phyloP scores from a whole-genome alignment of 2,113 vertebrate genomes.

The Protobothrops flavoviridis region DNA sequence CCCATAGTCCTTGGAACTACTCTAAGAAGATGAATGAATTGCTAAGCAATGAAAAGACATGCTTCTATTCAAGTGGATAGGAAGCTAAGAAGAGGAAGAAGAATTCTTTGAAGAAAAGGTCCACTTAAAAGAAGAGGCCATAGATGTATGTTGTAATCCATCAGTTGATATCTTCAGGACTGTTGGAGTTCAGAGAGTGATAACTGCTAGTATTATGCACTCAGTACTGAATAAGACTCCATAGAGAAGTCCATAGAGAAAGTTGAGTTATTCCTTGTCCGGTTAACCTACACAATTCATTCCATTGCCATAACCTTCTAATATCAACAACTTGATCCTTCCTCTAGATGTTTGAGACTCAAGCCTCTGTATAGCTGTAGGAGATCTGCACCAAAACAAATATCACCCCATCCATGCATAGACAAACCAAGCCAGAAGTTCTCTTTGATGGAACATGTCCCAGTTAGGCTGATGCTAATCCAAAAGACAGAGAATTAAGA shows the following conservation, averaged over 20 bases:
- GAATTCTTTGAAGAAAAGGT: background rate
- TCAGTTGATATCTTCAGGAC: background rate
- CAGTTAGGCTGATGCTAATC: background rate
- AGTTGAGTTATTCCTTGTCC: background rate
- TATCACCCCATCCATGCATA: background rate
- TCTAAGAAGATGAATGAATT: background rate
- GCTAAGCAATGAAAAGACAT: background rate
- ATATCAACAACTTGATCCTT: background rate
- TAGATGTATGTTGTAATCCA: background rate
- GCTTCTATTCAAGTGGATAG: background rate
- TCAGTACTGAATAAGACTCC: background rate
- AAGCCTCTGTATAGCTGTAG: background rate
- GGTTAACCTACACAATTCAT: background rate
- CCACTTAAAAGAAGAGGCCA: background rate
- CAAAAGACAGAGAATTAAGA: background rate
- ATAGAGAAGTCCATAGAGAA: background rate
- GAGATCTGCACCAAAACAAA: background rate
- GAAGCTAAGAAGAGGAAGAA: background rate
- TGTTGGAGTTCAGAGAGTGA: background rate
- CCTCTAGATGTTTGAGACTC: background rate
- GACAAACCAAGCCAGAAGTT: background rate
- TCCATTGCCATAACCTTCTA: background rate
- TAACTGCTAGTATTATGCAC: background rate
- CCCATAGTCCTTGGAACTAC: background rate
- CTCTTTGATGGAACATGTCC: background rate